phyloP scores from a whole-genome alignment of 2,888 invertebrate genomes.

The Mesopsocus fuscifrons region DNA sequence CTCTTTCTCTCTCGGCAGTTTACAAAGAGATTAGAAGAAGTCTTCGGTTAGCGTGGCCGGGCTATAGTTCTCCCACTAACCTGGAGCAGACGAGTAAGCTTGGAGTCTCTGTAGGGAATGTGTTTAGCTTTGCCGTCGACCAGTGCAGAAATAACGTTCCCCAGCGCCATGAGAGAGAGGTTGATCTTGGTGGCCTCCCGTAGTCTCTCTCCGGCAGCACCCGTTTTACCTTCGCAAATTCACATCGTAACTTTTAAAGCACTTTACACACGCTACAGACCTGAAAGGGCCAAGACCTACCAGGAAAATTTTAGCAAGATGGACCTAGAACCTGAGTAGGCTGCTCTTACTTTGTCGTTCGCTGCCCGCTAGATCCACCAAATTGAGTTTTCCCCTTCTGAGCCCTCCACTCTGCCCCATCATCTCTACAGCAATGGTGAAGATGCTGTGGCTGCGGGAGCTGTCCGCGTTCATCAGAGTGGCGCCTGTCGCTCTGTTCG shows the following conservation, averaged over 20 bases:
- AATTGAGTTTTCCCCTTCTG: conserved; percentile 54
- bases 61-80: conserved; percentile 25
- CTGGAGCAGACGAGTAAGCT: conserved; percentile 57
- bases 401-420: conserved; percentile 36
- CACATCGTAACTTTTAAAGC: no score
- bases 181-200: conserved; percentile 85
- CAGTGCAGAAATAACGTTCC: conserved; percentile 75
- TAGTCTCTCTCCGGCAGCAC: conserved; percentile 66
- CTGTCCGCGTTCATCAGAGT: conserved; percentile 79
- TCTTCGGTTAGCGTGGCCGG: not conserved
- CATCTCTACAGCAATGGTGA: conserved; percentile 69
- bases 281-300: no score
- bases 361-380: conserved; percentile 78
- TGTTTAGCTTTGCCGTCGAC: conserved; percentile 67
- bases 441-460: conserved; percentile 74
- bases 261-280: no score
- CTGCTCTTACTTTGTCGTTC: conserved; percentile 69
- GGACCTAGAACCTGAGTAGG: no score
- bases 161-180: conserved; percentile 66
- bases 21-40: no score
- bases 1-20: no score
- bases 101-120: conserved; percentile 69
- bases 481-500: conserved; percentile 61
- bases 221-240: conserved; percentile 30
- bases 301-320: no score